phyloP scores from a whole-genome alignment of 2,888 invertebrate species.

The Synanthedon andrenaeformis region DNA sequence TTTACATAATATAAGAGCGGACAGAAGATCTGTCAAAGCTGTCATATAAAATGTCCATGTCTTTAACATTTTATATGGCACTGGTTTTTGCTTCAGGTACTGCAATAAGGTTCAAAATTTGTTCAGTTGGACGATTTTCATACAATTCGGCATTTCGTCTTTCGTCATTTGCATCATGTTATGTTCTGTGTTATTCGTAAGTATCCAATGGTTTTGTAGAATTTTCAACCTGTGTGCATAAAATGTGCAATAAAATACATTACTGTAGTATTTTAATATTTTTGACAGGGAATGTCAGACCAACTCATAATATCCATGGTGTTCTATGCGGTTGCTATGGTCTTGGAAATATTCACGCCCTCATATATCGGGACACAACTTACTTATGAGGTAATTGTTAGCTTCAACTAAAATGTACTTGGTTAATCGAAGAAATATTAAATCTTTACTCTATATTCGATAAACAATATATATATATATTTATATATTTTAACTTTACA shows the following conservation, averaged over 20 bases:
- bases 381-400: background rate
- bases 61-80: too few species aligned
- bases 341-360: background rate
- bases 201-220: background rate
- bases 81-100: background rate
- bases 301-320: background rate
- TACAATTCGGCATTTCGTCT: background rate
- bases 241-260: too few species aligned
- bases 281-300: background rate
- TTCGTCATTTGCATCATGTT: background rate
- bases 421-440: too few species aligned
- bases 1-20: too few species aligned
- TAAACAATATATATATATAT: too few species aligned
- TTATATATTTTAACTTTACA: too few species aligned
- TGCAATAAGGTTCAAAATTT: background rate
- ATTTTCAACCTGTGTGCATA: too few species aligned
- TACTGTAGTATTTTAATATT: too few species aligned
- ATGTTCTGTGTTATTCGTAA: background rate
- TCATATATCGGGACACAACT: background rate
- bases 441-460: too few species aligned
- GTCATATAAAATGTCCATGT: too few species aligned
- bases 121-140: background rate
- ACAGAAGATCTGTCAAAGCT: too few species aligned
- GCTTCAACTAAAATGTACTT: too few species aligned
- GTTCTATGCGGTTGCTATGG: background rate